phyloP scores from a whole-genome alignment of 1,140 invertebrate genomes.

The Idris sp. region DNA sequence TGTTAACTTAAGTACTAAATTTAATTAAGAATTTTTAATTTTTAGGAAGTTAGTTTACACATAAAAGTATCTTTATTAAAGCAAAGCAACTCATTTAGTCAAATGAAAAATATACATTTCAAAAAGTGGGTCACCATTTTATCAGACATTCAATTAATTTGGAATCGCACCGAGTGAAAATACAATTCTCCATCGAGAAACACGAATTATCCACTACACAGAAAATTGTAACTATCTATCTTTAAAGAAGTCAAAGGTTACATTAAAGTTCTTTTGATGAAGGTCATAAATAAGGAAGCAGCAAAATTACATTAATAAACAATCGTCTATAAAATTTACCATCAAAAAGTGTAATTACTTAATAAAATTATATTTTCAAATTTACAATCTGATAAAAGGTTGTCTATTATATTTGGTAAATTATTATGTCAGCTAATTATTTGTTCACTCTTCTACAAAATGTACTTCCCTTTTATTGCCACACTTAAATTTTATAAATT shows the following conservation, averaged over 20 bases:
- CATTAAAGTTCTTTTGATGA: constrained; percentile 30
- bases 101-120: constrained; percentile 4
- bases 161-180: constrained; percentile 22
- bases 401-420: too few species aligned
- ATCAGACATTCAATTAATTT: constrained; percentile 42
- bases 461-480: too few species aligned
- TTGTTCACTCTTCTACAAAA: too few species aligned
- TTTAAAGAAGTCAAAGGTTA: constrained; percentile 31
- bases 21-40: not conserved
- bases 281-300: constrained; percentile 29
- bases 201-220: constrained; percentile 23
- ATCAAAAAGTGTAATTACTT: not conserved
- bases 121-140: constrained; percentile 60
- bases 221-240: constrained; percentile 25
- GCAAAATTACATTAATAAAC: constrained; percentile 10
- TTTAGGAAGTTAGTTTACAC: too few species aligned
- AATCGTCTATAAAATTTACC: constrained; percentile 8
- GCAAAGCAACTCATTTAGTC: constrained; percentile 18
- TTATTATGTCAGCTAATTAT: too few species aligned
- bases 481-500: too few species aligned
- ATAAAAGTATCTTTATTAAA: constrained; percentile 19
- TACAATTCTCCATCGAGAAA: constrained; percentile 25
- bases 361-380: too few species aligned
- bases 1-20: too few species aligned
- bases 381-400: too few species aligned